Conservation (phyloP, 2,797 vertebrate species). For the Podargus strigoides region DNA sequence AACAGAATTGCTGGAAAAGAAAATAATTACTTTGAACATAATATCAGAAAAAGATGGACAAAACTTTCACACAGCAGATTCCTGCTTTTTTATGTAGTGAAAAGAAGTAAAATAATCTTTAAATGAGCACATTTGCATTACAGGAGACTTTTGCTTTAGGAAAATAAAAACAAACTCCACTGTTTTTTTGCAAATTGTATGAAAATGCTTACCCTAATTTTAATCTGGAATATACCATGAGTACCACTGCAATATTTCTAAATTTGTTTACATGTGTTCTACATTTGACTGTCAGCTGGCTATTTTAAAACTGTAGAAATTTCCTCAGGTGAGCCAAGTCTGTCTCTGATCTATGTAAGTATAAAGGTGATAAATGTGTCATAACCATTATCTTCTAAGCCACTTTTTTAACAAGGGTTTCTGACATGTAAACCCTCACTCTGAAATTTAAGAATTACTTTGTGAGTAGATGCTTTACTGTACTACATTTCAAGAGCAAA, state of each 20-base stretch:
- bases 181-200: neutral
- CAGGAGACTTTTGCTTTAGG: neutral
- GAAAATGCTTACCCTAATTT: neutral
- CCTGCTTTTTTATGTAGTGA: neutral
- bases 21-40: neutral
- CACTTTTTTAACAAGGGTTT: neutral
- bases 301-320: neutral
- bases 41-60: neutral
- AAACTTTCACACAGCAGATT: neutral
- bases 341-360: neutral
- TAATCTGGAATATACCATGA: neutral
- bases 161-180: accelerated
- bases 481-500: neutral
- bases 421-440: neutral
- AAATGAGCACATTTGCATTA: neutral
- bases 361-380: neutral
- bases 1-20: neutral
- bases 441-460: neutral
- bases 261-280: neutral
- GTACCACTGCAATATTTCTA: neutral
- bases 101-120: neutral
- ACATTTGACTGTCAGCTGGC: neutral
- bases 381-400: neutral
- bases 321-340: neutral
- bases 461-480: neutral